These are phyloP conservation scores for Phataginus tricuspis DNA, from an alignment of 2,797 vertebrate genomes.

Conservation along the genomic window DNA sequence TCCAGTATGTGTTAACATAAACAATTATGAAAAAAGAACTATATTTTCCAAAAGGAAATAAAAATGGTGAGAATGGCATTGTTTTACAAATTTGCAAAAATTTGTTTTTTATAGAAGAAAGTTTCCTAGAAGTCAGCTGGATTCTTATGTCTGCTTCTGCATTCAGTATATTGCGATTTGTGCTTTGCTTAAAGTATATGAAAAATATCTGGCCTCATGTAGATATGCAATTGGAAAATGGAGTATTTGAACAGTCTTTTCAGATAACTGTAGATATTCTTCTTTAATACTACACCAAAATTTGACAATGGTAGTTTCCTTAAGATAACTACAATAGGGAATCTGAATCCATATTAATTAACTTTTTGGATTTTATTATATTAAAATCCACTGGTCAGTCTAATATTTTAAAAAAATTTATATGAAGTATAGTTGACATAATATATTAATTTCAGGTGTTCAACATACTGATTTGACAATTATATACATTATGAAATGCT, in stretches of 20 bases:
- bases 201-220: background rate
- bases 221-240: slow-evolving; percentile 22
- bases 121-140: background rate
- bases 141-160: background rate
- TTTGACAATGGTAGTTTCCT: slow-evolving; percentile 46
- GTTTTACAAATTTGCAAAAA: background rate
- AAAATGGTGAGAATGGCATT: slow-evolving; percentile 9
- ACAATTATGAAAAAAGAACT: slow-evolving; percentile 8
- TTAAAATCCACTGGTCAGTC: slow-evolving; percentile 35
- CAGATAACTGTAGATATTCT: slow-evolving; percentile 39
- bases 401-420: background rate
- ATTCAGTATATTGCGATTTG: background rate
- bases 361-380: slow-evolving; percentile 18
- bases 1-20: background rate
- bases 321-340: background rate
- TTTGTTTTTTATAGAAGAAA: background rate
- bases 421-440: too few relatives aligned
- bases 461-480: too few relatives aligned
- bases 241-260: slow-evolving; percentile 40
- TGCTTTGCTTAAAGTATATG: background rate
- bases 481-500: too few relatives aligned
- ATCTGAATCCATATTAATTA: slow-evolving; percentile 14
- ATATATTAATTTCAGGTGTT: too few relatives aligned
- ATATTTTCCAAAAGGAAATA: slow-evolving; percentile 54
- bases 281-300: slow-evolving; percentile 44